Conservation (phyloP, 2,888 invertebrate species). For the Ctena decussata region DNA sequence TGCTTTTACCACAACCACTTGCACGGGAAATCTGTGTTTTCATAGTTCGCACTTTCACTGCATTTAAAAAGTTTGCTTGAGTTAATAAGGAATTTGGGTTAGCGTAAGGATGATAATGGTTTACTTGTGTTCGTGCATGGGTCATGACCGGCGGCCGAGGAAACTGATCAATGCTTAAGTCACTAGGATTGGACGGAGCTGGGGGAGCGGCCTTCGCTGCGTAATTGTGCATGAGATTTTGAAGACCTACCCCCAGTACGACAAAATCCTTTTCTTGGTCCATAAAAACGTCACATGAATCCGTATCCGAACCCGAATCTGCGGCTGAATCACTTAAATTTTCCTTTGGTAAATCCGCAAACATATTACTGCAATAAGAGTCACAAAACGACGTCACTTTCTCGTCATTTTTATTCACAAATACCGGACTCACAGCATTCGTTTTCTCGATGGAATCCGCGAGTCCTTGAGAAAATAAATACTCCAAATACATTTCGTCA, state of each 20-base stretch:
- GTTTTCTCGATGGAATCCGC: slow-evolving; percentile 80
- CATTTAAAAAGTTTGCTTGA: slow-evolving; percentile 68
- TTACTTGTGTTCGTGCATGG: slow-evolving; percentile 58
- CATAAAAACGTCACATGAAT: slow-evolving; percentile 64
- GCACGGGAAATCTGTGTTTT: slow-evolving; percentile 61
- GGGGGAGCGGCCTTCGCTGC: slow-evolving; percentile 66
- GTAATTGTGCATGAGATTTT: slow-evolving; percentile 82
- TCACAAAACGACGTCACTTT: slow-evolving; percentile 68
- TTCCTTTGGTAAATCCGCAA: slow-evolving; percentile 58
- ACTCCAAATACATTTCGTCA: slow-evolving; percentile 83
- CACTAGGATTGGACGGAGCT: slow-evolving; percentile 44
- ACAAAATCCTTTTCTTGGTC: slow-evolving; percentile 79
- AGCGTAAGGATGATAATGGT: slow-evolving; percentile 44
- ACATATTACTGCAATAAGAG: slow-evolving; percentile 59
- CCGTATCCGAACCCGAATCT: slow-evolving; percentile 48
- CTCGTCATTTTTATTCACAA: slow-evolving; percentile 66
- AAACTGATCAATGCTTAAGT: slow-evolving; percentile 70
- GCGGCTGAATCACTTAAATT: slow-evolving; percentile 38
- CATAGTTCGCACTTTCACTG: slow-evolving; percentile 69
- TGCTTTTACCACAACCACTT: slow-evolving; percentile 59
- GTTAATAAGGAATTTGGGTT: slow-evolving; percentile 70
- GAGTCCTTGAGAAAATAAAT: slow-evolving; percentile 83
- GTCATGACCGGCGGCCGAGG: slow-evolving; percentile 62
- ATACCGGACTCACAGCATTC: slow-evolving; percentile 63
- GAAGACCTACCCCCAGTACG: slow-evolving; percentile 85